A percentile compares a stretch with the other conserved stretches of the same genome.
Evolutionary conservation across 2,888 invertebrate genomes (phyloP).

Genomic region (Lissocephala sabroskyi): DNA sequence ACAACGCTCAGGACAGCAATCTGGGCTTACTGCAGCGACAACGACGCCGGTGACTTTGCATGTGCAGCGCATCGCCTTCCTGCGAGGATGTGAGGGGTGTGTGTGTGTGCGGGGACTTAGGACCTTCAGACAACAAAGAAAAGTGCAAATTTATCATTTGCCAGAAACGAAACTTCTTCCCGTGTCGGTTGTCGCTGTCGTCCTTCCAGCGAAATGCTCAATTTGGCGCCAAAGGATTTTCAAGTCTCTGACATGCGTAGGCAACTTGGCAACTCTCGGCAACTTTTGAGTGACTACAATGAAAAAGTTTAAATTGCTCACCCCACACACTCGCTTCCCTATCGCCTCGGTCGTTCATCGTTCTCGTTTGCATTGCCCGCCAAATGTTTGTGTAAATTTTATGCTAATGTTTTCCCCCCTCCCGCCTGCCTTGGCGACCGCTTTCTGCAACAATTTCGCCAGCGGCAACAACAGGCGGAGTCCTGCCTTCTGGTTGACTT

Average conservation of each 20-base stretch:
- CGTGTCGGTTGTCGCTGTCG: background rate
- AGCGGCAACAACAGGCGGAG: background rate
- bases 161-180: background rate
- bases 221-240: constrained; percentile 14
- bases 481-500: too few relatives aligned
- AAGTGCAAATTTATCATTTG: constrained; percentile 52
- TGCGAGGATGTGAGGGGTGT: constrained; percentile 19
- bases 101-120: constrained; percentile 28
- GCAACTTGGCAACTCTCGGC: background rate
- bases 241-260: constrained; percentile 15
- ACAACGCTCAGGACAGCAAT: constrained; percentile 24
- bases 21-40: too few relatives aligned
- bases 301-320: background rate
- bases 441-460: constrained; percentile 35
- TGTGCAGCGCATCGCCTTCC: constrained; percentile 41
- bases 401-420: constrained; percentile 32
- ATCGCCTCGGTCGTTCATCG: too few relatives aligned
- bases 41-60: constrained; percentile 5
- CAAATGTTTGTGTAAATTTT: constrained; percentile 38
- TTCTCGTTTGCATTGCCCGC: constrained; percentile 2
- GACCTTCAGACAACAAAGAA: constrained; percentile 56
- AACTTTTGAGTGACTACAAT: background rate
- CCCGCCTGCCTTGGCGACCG: too few relatives aligned
- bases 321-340: too few relatives aligned
- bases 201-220: background rate